phyloP scores from a whole-genome alignment of 2,113 vertebrate genomes.

The Rhinolophus ferrumequinum region DNA sequence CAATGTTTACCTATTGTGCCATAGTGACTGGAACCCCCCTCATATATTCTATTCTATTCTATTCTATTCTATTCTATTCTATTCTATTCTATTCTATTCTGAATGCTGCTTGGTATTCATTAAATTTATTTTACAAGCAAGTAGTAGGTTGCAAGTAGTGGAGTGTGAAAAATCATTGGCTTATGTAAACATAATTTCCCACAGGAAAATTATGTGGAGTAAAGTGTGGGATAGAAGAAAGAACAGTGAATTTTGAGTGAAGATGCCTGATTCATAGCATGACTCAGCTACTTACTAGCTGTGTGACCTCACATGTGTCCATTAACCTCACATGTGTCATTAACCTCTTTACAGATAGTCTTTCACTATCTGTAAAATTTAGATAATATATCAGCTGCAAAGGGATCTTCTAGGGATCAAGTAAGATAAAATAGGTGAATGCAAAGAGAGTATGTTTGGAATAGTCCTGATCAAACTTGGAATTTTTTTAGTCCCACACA shows the following conservation, averaged over 20 bases:
- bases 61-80: not conserved
- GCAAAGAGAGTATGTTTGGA: constrained; percentile 33
- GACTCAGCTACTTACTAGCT: not conserved
- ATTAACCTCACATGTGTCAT: constrained; percentile 50
- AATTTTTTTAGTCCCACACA: not conserved
- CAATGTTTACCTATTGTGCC: too few species aligned
- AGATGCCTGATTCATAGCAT: not conserved
- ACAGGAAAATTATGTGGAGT: not conserved
- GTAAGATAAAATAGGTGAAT: constrained; percentile 50
- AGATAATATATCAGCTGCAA: constrained; percentile 40
- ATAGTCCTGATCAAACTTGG: constrained; percentile 30
- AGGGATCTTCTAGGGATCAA: constrained; percentile 54
- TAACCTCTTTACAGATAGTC: too few species aligned
- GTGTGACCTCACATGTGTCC: not conserved
- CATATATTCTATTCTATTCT: too few species aligned
- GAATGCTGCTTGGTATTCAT: not conserved
- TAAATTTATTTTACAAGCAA: not conserved
- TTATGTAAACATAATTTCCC: constrained; percentile 39
- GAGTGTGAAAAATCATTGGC: not conserved
- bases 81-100: not conserved
- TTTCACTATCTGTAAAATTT: constrained; percentile 66
- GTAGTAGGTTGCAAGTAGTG: not conserved
- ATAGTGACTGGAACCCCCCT: too few species aligned
- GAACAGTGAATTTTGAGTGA: not conserved
- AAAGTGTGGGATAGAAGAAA: not conserved